Conservation (phyloP, 2,888 invertebrate genomes). For the Isoperla grammatica region DNA sequence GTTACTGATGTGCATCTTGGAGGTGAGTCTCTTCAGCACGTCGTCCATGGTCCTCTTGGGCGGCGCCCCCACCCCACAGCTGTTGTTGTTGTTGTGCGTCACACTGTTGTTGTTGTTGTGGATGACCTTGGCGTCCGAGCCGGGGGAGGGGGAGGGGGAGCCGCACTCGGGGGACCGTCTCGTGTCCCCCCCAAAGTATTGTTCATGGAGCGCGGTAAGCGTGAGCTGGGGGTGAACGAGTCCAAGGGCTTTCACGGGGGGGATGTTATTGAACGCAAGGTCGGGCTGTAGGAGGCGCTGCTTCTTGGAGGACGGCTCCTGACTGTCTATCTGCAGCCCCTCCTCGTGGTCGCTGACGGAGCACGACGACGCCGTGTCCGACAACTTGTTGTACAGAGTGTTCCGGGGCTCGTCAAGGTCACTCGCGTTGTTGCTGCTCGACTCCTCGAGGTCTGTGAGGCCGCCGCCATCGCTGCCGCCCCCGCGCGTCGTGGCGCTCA, state of each 20-base stretch:
- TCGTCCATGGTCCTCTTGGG: conserved; percentile 76
- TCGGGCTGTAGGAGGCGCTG: conserved; percentile 39
- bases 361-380: conserved; percentile 39
- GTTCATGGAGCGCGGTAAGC: conserved; percentile 44
- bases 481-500: conserved; percentile 45
- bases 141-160: conserved; percentile 62
- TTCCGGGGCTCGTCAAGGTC: conserved; percentile 26
- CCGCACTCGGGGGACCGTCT: conserved; percentile 65
- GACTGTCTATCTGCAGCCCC: conserved; percentile 41
- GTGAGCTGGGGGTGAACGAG: conserved; percentile 28
- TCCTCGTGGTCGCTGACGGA: conserved; percentile 34
- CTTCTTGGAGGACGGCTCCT: conserved; percentile 44
- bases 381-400: conserved; percentile 40
- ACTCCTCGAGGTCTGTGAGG: conserved; percentile 30
- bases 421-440: conserved; percentile 31
- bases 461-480: conserved; percentile 28
- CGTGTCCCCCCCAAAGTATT: conserved; percentile 39
- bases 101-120: conserved; percentile 36
- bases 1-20: conserved; percentile 73
- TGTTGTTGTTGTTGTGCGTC: conserved; percentile 48
- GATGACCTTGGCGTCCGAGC: conserved; percentile 52
- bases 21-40: conserved; percentile 78
- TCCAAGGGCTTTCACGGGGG: conserved; percentile 37
- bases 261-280: conserved; percentile 36
- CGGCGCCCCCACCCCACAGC: conserved; percentile 45